Base-by-base conservation (phyloP, 2,113 vertebrate species). In the Salvator merianae region DNA sequence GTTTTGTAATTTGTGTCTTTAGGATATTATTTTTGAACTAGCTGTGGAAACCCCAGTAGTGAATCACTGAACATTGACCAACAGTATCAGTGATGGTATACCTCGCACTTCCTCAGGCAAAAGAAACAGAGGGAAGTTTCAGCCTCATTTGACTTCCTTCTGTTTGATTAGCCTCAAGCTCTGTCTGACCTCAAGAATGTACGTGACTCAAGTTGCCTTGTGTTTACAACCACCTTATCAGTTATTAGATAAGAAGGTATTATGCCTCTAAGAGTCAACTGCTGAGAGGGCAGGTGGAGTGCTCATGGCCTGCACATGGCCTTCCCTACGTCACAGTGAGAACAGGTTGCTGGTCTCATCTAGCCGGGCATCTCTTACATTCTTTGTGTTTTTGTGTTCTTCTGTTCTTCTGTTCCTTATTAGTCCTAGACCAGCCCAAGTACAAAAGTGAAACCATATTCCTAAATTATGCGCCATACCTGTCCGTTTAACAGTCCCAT, bases 21-120 rank as follows among this genome's bases (percentile, higher is more conserved):
- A 68, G 73, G 55, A 43, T 85, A 40, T 78, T 63, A 6, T 88
- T 88, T 91, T 84, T 47, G 74, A 79, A 86, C 7, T 26, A 55
- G 47, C 62, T 91, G 38, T 89, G 91, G 94, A 93, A 96, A 95
- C 76, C 63, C 93, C 93, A 55, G 36, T 13, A 7, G 24, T 95
- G 95, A 95, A 55, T 96, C 95, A 95, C 18, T 36, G 28, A 68
- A 88, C 90, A 95, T 73, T 47, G 14, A 84, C 83, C 87, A 34
- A 9, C 50, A 36, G 68, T 78, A 69, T 70, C 63, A n/a, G 20
- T 9, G 24, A 50, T 65, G 80, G 32, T 10, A 30, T 87, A 87
- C 63, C 70, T 82, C 87, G 81, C 72, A n/a, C 38, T 81, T 80
- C n/a, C 88, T 75, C 77, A 74, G 83, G 84, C n/a, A 20, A 79